Percentiles rank a stretch among this genome's conserved stretches.
Evolutionary conservation across 2,888 invertebrate species (phyloP).

Genomic region (Phalangium opilio): DNA sequence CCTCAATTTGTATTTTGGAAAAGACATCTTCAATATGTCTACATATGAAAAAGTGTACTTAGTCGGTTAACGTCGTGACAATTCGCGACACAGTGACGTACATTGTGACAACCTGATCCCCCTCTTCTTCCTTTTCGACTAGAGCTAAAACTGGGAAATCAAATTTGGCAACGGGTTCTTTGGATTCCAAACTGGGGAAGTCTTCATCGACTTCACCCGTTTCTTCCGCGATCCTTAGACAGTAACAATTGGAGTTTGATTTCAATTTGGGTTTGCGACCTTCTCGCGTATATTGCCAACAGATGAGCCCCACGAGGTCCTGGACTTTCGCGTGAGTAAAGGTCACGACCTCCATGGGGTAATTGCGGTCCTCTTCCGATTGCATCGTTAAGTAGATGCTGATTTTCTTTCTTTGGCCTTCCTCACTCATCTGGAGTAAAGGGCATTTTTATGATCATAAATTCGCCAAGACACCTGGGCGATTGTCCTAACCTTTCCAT

Average conservation of each 20-base stretch:
- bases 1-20: conserved; percentile 30
- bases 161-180: conserved; percentile 81
- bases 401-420: conserved; percentile 63
- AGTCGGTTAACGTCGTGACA: too few species aligned
- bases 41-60: conserved; percentile 1
- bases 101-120: neutral
- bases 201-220: conserved; percentile 88
- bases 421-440: conserved; percentile 34
- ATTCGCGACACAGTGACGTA: too few species aligned
- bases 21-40: conserved; percentile 30
- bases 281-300: conserved; percentile 43
- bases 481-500: conserved; percentile 53
- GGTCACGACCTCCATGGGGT: conserved; percentile 30
- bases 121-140: conserved; percentile 44
- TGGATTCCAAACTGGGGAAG: conserved; percentile 74
- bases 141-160: conserved; percentile 60
- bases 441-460: too few species aligned
- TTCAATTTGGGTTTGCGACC: conserved; percentile 42
- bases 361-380: conserved; percentile 58
- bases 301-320: conserved; percentile 81
- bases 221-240: conserved; percentile 86
- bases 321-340: conserved; percentile 17
- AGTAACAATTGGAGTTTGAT: conserved; percentile 44
- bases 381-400: conserved; percentile 82
- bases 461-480: too few species aligned